A percentile compares a stretch with the other conserved stretches of the same genome.
Evolutionary conservation across 2,113 vertebrate genomes (phyloP).

Genomic region (Spheniscus mendiculus): DNA sequence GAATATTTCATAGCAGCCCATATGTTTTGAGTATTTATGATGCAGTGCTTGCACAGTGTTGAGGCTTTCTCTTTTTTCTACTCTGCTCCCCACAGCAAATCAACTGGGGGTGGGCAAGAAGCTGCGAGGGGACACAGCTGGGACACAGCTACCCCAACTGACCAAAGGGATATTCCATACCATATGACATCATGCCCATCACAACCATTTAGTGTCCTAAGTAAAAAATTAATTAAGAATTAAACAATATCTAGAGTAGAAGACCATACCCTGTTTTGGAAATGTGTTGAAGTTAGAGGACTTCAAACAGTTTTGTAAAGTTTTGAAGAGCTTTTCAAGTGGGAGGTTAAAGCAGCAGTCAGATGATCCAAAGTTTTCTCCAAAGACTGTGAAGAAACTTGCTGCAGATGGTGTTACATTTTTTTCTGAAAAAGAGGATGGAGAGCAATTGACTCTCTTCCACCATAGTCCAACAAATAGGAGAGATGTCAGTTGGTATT

Average conservation of each 20-base stretch:
- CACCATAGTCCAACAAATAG: neutral
- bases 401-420: neutral
- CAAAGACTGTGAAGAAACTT: neutral
- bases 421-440: neutral
- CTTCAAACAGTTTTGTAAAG: neutral
- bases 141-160: neutral
- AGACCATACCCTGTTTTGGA: neutral
- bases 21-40: neutral
- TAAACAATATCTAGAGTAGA: neutral
- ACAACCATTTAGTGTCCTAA: neutral
- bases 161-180: neutral
- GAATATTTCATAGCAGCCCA: neutral
- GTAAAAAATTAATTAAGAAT: neutral
- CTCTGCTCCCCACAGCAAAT: neutral
- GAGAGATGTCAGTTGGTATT: neutral
- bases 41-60: neutral
- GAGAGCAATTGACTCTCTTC: neutral
- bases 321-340: neutral
- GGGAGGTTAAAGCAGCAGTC: neutral
- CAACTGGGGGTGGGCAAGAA: accelerated
- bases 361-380: neutral
- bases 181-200: neutral
- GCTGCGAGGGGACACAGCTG: neutral
- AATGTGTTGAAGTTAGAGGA: neutral
- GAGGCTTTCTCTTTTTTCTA: neutral